Base-by-base conservation (phyloP, 2,888 invertebrate genomes). In the Clusia tigrina region DNA sequence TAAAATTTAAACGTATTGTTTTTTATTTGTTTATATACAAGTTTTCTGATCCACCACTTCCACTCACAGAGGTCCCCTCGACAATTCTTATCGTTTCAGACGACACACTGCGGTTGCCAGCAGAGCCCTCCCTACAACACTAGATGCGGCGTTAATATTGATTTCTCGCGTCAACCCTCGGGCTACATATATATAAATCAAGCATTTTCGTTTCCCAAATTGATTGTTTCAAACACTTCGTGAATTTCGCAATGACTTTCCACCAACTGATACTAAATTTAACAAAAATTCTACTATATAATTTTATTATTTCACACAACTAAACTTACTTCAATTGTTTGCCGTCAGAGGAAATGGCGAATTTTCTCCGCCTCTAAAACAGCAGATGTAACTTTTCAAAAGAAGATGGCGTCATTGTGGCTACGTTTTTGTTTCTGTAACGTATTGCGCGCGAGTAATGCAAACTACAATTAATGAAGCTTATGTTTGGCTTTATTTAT, bases 371-470 rank as follows among this genome's bases (percentile, higher is more conserved):
- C 54, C 20, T 18, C 17, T 37, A 20, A n/a, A 20, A 37, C 23
- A 59, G 18, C 58, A 65, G 62, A 55, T 67, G 62, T 63, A 52
- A 65, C 48, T 65, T 74, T 74, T 71, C 67, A 73, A 67, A 73
- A 74, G 71, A 78, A 80, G 79, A 80, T 80, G 79, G 80, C 80
- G 80, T 69, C 71, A 52, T 59, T 42, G 3, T 42, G n/a, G n/a
- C n/a, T n/a, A n/a, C n/a, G n/a, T n/a, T n/a, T n/a, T n/a, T n/a
- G n/a, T n/a, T n/a, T n/a, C n/a, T n/a, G n/a, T n/a, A n/a, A n/a
- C n/a, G n/a, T n/a, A n/a, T n/a, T n/a, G n/a, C n/a, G n/a, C n/a
- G n/a, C n/a, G n/a, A n/a, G n/a, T n/a, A n/a, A n/a, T n/a, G n/a
- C n/a, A n/a, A n/a, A n/a, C n/a, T n/a, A n/a, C n/a, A n/a, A n/a